Evolutionary conservation across 1,140 invertebrate genomes (phyloP).

Genomic region (Phocides pigmalion): DNA sequence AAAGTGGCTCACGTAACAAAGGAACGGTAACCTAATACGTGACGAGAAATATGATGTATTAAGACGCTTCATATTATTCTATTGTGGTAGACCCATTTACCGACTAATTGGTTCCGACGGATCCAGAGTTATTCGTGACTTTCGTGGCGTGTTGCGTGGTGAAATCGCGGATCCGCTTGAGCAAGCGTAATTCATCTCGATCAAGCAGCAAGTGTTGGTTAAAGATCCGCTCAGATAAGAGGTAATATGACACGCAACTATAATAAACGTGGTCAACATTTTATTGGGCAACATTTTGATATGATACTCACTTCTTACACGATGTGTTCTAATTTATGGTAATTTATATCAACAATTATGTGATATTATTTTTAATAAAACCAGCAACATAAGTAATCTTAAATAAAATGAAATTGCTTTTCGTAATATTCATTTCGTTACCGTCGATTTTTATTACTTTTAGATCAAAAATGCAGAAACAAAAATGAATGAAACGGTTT

Average conservation of each 20-base stretch:
- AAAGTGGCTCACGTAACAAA: slow-evolving; percentile 81
- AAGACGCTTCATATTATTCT: slow-evolving; percentile 68
- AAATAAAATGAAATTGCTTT: too few relatives aligned
- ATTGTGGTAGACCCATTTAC: slow-evolving; percentile 69
- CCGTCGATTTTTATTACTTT: neutral
- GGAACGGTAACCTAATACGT: slow-evolving; percentile 80
- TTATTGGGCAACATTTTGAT: slow-evolving; percentile 1
- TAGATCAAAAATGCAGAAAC: neutral
- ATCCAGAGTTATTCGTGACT: slow-evolving; percentile 52
- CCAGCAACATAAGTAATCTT: neutral
- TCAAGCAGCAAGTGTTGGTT: slow-evolving; percentile 24
- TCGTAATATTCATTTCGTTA: neutral
- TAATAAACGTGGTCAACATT: slow-evolving; percentile 17
- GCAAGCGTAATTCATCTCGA: slow-evolving; percentile 42
- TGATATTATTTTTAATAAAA: neutral
- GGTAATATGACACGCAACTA: slow-evolving; percentile 8
- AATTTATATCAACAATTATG: neutral
- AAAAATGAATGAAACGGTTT: neutral
- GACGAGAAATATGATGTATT: slow-evolving; percentile 77
- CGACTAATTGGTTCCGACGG: slow-evolving; percentile 70
- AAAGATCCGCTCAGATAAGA: slow-evolving; percentile 17
- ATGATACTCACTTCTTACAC: slow-evolving; percentile 1
- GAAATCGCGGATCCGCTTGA: slow-evolving; percentile 53
- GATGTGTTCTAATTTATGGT: neutral
- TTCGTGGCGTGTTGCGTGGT: slow-evolving; percentile 45